Percentiles rank a stretch among this genome's conserved stretches.
These are phyloP conservation scores for Tipula unca DNA, from an alignment of 2,888 invertebrate genomes.

Conservation along the genomic window DNA sequence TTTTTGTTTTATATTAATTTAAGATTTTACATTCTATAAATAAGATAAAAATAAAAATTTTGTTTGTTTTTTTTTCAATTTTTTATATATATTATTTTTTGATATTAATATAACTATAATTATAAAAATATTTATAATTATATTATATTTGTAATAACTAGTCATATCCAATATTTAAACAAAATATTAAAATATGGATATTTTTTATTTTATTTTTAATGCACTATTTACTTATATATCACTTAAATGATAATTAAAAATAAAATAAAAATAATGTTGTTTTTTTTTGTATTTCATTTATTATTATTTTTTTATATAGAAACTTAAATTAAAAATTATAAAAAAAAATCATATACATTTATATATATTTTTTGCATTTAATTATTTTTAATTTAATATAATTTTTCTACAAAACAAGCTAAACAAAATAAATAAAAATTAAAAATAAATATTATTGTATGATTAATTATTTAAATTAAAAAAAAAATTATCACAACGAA, in stretches of 20 bases:
- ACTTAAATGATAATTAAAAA: slow-evolving; percentile 22
- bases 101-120: slow-evolving; percentile 14
- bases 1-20: slow-evolving; percentile 1
- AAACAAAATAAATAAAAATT: not conserved
- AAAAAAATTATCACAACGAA: not conserved
- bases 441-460: not conserved
- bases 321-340: slow-evolving; percentile 17
- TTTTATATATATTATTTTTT: not conserved
- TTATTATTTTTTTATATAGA: slow-evolving; percentile 17
- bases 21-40: not conserved
- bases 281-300: slow-evolving; percentile 20
- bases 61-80: slow-evolving; percentile 17
- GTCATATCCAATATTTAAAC: slow-evolving; percentile 21
- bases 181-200: slow-evolving; percentile 16
- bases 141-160: slow-evolving; percentile 20
- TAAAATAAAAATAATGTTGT: slow-evolving; percentile 19
- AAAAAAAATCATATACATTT: slow-evolving; percentile 14
- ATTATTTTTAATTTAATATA: not conserved
- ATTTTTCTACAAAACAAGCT: not conserved
- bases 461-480: slow-evolving; percentile 4
- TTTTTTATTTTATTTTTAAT: slow-evolving; percentile 19
- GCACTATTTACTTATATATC: slow-evolving; percentile 23
- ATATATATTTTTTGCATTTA: slow-evolving; percentile 14
- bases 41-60: not conserved
- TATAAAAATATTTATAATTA: not conserved